These are phyloP conservation scores for Acrobasis suavella DNA, from an alignment of 2,888 invertebrate species.

Conservation along the genomic window DNA sequence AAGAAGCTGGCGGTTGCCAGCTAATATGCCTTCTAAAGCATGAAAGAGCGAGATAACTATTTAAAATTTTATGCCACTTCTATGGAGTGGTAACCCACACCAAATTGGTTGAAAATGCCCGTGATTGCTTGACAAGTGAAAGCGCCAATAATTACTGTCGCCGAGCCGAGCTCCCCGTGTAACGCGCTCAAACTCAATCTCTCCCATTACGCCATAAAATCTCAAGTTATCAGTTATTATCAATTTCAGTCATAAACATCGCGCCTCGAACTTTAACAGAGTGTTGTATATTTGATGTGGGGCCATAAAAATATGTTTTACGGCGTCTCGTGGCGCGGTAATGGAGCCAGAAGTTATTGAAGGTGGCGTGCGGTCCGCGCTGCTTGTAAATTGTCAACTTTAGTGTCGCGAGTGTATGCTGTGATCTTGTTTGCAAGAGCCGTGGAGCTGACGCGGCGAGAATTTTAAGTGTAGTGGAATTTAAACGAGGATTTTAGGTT, in stretches of 20 bases:
- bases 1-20: no score
- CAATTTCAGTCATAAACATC: slow-evolving; percentile 28
- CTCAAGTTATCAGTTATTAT: slow-evolving; percentile 24
- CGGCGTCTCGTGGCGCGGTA: slow-evolving; percentile 23
- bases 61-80: no score
- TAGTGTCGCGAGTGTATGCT: slow-evolving; percentile 21
- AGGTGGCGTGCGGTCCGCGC: slow-evolving; percentile 15
- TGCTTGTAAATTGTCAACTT: slow-evolving; percentile 25
- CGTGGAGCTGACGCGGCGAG: not conserved
- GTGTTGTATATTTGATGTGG: slow-evolving; percentile 30
- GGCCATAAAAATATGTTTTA: slow-evolving; percentile 36
- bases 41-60: no score
- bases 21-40: no score
- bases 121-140: no score
- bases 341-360: slow-evolving; percentile 18
- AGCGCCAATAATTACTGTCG: no score
- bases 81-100: no score
- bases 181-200: not conserved
- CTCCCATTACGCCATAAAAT: slow-evolving; percentile 5
- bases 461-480: slow-evolving; percentile 21
- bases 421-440: slow-evolving; percentile 11
- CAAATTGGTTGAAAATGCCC: no score
- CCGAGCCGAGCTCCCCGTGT: not conserved
- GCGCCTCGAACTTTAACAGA: slow-evolving; percentile 29
- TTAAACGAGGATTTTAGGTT: slow-evolving; percentile 5